These are phyloP conservation scores for Capreolus pygargus DNA, from an alignment of 2,113 vertebrate species.

Conservation along the genomic window DNA sequence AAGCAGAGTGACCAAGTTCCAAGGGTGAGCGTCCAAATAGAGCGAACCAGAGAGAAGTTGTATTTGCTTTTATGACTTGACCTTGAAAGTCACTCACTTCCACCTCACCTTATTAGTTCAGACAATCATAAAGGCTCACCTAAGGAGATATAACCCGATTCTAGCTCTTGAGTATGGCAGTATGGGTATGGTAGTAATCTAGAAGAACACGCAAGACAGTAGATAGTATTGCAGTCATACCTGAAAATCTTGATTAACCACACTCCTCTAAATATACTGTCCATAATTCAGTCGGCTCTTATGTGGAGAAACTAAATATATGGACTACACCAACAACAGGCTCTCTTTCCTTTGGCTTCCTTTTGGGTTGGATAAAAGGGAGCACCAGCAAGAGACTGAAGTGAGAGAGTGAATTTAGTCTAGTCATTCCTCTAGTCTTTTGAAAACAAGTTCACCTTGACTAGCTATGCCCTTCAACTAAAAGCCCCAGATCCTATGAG, in stretches of 20 bases:
- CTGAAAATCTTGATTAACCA: neutral
- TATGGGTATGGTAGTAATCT: neutral
- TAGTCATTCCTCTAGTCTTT: neutral
- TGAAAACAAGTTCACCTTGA: neutral
- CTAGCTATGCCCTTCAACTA: neutral
- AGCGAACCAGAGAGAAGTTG: neutral
- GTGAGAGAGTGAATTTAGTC: neutral
- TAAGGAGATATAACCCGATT: neutral
- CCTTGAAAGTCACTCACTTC: neutral
- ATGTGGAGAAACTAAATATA: neutral
- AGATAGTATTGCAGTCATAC: neutral
- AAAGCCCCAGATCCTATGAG: neutral
- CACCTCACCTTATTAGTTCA: neutral
- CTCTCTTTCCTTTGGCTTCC: neutral
- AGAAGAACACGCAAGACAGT: neutral
- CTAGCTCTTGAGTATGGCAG: neutral
- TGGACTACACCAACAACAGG: neutral
- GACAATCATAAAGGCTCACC: neutral
- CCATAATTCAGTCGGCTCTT: neutral
- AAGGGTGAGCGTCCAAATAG: neutral
- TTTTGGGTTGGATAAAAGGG: neutral
- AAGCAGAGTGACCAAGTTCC: neutral
- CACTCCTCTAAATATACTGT: neutral
- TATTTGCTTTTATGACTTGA: neutral
- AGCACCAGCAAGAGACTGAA: neutral